phyloP scores from a whole-genome alignment of 1,140 invertebrate species.

The Apocrypta bakeri region DNA sequence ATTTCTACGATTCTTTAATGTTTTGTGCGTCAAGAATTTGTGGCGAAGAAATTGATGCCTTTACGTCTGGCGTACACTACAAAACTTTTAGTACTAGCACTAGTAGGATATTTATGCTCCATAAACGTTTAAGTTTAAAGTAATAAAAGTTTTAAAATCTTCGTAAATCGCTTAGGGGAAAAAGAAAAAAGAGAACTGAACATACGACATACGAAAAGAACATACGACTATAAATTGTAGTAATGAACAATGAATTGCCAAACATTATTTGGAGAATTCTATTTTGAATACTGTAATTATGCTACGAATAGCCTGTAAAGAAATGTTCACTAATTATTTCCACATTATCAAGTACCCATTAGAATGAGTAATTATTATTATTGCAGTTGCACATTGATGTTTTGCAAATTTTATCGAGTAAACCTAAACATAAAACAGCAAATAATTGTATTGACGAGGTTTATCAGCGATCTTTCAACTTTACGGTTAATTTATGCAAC shows the following conservation, averaged over 20 bases:
- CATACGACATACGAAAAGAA: too few species aligned
- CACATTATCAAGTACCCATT: too few species aligned
- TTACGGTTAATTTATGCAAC: not conserved
- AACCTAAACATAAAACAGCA: too few species aligned
- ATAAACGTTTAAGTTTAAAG: not conserved
- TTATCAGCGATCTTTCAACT: not conserved
- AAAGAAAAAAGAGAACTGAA: not conserved
- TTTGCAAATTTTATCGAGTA: too few species aligned
- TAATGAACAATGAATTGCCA: not conserved
- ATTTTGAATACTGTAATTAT: too few species aligned
- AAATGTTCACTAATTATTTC: too few species aligned
- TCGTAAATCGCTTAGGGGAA: not conserved
- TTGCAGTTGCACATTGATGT: too few species aligned
- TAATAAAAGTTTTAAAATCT: slow-evolving; percentile 10
- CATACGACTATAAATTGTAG: too few species aligned
- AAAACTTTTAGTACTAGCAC: not conserved
- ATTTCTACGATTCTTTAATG: not conserved
- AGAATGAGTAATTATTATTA: too few species aligned
- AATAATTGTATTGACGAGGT: too few species aligned
- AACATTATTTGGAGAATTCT: too few species aligned
- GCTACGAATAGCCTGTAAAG: not conserved
- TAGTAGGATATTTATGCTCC: not conserved
- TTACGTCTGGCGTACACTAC: not conserved
- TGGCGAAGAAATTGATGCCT: not conserved
- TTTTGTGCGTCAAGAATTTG: not conserved